Conservation (phyloP, 2,113 vertebrate genomes). For the Neotragus pygmaeus region DNA sequence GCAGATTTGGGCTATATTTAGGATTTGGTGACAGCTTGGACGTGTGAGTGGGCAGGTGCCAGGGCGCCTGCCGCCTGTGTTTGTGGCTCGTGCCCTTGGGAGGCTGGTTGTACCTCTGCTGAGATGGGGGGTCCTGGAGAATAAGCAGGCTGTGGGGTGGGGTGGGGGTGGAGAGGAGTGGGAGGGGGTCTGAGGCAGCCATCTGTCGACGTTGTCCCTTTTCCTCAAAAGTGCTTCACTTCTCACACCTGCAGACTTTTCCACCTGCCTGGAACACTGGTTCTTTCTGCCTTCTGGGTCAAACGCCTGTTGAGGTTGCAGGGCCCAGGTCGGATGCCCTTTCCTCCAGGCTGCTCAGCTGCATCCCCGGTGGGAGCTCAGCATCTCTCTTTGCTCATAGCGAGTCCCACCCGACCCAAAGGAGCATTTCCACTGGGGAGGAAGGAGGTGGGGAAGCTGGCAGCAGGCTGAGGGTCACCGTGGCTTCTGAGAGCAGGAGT, state of each 20-base stretch:
- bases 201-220: accelerated
- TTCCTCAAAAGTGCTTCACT: background rate
- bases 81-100: background rate
- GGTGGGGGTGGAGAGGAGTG: accelerated
- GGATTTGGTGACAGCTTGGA: conserved; percentile 3
- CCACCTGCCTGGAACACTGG: background rate
- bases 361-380: background rate
- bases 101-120: background rate
- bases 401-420: background rate
- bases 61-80: background rate
- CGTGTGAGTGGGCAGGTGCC: background rate
- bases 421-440: background rate
- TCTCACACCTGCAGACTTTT: background rate
- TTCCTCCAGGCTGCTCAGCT: no score
- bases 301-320: background rate
- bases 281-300: background rate
- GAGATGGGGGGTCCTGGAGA: background rate
- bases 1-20: background rate
- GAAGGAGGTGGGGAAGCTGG: background rate
- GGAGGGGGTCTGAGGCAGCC: background rate
- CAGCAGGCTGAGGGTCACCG: background rate
- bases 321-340: background rate
- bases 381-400: accelerated
- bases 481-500: background rate
- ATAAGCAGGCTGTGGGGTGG: background rate